Conservation (phyloP, 2,113 vertebrate species). For the Varanus komodoensis region DNA sequence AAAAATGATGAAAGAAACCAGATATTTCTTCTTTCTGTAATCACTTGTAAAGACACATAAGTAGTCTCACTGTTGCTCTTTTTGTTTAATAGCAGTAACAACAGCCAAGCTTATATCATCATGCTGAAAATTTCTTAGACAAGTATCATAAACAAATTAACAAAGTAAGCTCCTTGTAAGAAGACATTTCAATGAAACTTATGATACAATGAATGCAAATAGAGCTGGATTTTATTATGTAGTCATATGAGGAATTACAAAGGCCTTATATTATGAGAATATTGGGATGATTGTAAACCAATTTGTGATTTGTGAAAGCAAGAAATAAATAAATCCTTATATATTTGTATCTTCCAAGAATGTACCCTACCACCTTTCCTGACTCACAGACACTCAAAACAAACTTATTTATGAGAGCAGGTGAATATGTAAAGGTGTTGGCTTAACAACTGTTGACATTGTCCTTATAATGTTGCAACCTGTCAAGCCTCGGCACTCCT, state of each 20-base stretch:
- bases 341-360: neutral
- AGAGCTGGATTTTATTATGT: neutral
- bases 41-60: fast-evolving
- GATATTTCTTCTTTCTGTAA: neutral
- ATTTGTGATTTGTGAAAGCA: too few species aligned
- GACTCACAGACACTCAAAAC: neutral
- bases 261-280: neutral
- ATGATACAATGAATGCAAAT: neutral
- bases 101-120: neutral
- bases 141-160: neutral
- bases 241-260: neutral
- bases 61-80: fast-evolving
- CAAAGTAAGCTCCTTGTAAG: neutral
- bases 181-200: neutral
- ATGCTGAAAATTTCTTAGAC: neutral
- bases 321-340: neutral
- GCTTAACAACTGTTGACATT: neutral
- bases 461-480: neutral
- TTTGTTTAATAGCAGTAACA: too few species aligned
- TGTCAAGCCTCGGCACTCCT: neutral
- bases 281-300: neutral
- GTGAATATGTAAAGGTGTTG: neutral
- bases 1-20: neutral
- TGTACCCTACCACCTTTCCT: neutral
- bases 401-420: neutral